Evolutionary conservation across 2,113 vertebrate genomes (phyloP), one percentile per base, ranked within the genome.

Genomic region (Mobula birostris): DNA sequence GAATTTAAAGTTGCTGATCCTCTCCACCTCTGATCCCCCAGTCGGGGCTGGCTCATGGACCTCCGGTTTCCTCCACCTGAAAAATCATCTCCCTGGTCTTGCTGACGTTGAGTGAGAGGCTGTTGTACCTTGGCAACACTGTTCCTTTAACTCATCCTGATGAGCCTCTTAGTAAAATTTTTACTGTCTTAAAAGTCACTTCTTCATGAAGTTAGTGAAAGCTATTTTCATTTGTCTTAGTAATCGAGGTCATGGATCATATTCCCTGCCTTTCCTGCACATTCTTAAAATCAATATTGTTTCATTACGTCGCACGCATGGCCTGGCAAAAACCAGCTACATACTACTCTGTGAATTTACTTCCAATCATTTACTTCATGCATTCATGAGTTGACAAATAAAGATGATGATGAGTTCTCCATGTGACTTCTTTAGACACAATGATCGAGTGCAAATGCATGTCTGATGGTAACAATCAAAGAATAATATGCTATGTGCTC

Each of bases 341-440:
- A 93, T 14, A 27, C 36, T 74, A 70, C 21, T 48, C 40, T 40
- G 63, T 40, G 70, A 93, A 93, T 93, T 93, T 93, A 76, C 70
- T 93, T 24, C 63, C 11, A 93, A 76, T 27, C 91, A 93, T 93
- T 93, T 72, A 74, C 70, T 93, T 93, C 91, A 93, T 93, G 91
- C 91, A 74, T 27, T 74, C 91, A 93, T 74, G 32, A 19, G 21
- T 29, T 48, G 91, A 40, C 91, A 93, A 93, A 76, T 72, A 74
- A 56, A 56, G 70, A 72, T 93, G 91, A 48, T 92, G 90, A 76
- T 93, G 68, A 93, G 68, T 93, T 93, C 68, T 40, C 90, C 58
- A 24, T 93, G 72, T 56, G 70, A 93, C 91, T 48, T 92, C 36
- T 72, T 93, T 48, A 7, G 68, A 48, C 68, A 93, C 40, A 12